Evolutionary conservation across 2,888 invertebrate genomes (phyloP).

Genomic region (Patella ulyssiponensis): DNA sequence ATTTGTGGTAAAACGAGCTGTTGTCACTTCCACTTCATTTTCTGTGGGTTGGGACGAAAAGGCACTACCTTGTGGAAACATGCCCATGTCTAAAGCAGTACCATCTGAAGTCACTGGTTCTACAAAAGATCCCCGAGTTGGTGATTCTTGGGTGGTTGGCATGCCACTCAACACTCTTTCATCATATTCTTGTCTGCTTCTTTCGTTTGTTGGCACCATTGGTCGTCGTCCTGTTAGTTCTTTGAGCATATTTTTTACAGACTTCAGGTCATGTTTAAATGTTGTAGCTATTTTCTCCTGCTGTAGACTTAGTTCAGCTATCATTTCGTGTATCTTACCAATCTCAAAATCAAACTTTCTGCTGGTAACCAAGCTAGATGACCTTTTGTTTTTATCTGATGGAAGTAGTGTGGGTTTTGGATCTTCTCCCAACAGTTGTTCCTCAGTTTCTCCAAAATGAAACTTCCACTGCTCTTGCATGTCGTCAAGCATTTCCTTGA

Average conservation of each 20-base stretch:
- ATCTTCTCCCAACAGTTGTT: slow-evolving; percentile 26
- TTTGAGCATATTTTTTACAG: slow-evolving; percentile 48
- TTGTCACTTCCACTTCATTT: background rate
- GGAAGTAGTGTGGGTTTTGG: slow-evolving; percentile 37
- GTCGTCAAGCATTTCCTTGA: slow-evolving; percentile 65
- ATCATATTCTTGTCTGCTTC: background rate
- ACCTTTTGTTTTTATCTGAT: slow-evolving; percentile 18
- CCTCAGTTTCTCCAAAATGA: slow-evolving; percentile 49
- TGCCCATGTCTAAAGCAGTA: background rate
- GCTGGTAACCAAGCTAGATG: slow-evolving; percentile 40
- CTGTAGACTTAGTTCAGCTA: slow-evolving; percentile 44
- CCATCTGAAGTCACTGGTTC: background rate
- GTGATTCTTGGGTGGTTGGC: background rate
- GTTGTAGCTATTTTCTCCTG: slow-evolving; percentile 53
- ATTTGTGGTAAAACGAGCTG: background rate
- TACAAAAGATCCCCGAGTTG: background rate
- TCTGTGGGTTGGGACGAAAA: background rate
- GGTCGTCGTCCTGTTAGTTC: slow-evolving; percentile 23
- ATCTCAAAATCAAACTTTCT: slow-evolving; percentile 55
- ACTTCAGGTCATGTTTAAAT: slow-evolving; percentile 51
- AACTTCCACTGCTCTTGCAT: slow-evolving; percentile 53
- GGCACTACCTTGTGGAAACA: background rate
- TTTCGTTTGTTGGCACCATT: slow-evolving; percentile 14
- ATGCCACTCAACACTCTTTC: background rate
- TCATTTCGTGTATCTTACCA: slow-evolving; percentile 42